phyloP scores from a whole-genome alignment of 2,113 vertebrate species.

The Cololabis saira region DNA sequence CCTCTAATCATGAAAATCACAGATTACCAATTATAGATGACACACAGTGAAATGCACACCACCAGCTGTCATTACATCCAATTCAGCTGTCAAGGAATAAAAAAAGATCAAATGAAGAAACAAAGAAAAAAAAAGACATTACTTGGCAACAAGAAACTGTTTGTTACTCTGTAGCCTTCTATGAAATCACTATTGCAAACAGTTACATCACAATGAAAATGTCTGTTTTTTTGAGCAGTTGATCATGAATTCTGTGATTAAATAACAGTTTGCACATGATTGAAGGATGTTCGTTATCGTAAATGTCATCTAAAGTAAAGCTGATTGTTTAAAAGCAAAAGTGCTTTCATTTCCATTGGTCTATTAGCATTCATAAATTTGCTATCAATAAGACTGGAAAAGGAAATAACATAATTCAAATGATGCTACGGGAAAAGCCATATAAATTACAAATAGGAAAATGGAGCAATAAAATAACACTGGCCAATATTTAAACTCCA shows the following conservation, averaged over 20 bases:
- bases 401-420: not conserved
- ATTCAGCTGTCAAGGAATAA: slow-evolving; percentile 65
- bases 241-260: slow-evolving; percentile 2
- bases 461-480: no score
- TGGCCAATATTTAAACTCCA: no score
- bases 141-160: slow-evolving; percentile 32
- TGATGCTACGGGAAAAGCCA: no score
- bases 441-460: no score
- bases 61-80: slow-evolving; percentile 60
- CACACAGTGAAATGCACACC: slow-evolving; percentile 37
- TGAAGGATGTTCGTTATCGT: no score
- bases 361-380: not conserved
- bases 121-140: slow-evolving; percentile 19
- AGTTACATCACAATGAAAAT: slow-evolving; percentile 53
- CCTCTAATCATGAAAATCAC: slow-evolving; percentile 62
- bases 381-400: not conserved
- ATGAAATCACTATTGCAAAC: slow-evolving; percentile 45
- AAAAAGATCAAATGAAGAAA: slow-evolving; percentile 70
- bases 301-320: not conserved
- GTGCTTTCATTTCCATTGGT: not conserved
- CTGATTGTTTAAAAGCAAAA: no score
- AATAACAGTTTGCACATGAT: no score
- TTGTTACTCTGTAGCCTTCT: slow-evolving; percentile 37
- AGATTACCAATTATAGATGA: slow-evolving; percentile 69
- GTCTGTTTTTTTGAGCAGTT: slow-evolving; percentile 9